Conservation (phyloP, 2,113 vertebrate species). For the Gavia stellata region DNA sequence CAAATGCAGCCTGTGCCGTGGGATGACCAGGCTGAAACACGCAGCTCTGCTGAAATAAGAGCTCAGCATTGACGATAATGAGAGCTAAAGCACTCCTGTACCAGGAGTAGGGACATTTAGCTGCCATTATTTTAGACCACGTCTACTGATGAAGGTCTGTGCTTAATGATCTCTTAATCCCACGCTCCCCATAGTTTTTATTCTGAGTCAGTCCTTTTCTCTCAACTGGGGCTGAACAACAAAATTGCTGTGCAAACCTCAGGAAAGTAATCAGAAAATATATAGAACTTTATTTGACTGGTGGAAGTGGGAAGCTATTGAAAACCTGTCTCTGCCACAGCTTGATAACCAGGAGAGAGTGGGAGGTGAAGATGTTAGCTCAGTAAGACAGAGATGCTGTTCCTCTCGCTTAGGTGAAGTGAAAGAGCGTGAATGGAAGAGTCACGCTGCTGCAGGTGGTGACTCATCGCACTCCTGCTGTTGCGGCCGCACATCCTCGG, state of each 20-base stretch:
- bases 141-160: not conserved
- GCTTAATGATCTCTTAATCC: not conserved
- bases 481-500: accelerated
- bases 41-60: not conserved
- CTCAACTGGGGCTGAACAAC: not conserved
- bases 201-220: not conserved
- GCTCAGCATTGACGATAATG: not conserved
- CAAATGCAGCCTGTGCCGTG: not conserved
- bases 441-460: not conserved
- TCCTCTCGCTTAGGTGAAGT: not conserved
- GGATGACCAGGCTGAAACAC: not conserved
- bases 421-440: not conserved
- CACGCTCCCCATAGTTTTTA: not conserved
- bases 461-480: not conserved
- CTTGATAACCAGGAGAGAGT: not conserved
- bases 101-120: not conserved
- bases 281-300: not conserved
- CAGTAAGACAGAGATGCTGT: not conserved
- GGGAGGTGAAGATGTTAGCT: not conserved
- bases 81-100: not conserved
- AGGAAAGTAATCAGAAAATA: not conserved
- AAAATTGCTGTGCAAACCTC: not conserved
- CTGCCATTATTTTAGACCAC: not conserved
- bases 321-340: not conserved
- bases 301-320: not conserved